These are phyloP conservation scores for Heliornis fulica DNA, from an alignment of 2,113 vertebrate species.

Conservation along the genomic window DNA sequence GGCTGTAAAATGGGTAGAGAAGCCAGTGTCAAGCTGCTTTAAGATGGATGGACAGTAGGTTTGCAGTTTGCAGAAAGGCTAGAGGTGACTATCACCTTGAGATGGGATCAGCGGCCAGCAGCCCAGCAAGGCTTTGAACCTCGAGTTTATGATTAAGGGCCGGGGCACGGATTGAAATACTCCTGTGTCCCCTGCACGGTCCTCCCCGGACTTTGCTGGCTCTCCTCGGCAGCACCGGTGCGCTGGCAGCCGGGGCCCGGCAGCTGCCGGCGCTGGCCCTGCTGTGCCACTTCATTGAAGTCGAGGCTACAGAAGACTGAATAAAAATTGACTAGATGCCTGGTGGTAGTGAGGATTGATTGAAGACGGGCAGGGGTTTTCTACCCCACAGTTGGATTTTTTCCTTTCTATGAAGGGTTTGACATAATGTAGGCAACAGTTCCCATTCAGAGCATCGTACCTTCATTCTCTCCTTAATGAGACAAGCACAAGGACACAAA, in stretches of 20 bases:
- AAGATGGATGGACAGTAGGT: slow-evolving; percentile 89
- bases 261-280: slow-evolving; percentile 64
- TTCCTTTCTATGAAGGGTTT: slow-evolving; percentile 81
- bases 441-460: not conserved
- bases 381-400: slow-evolving; percentile 81
- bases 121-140: slow-evolving; percentile 73
- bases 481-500: not conserved
- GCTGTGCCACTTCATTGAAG: slow-evolving; percentile 88
- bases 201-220: not conserved
- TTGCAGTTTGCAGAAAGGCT: slow-evolving; percentile 79
- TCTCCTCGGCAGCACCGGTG: not conserved
- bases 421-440: slow-evolving; percentile 77
- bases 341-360: slow-evolving; percentile 85
- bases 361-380: slow-evolving; percentile 84
- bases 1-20: slow-evolving; percentile 94
- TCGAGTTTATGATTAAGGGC: slow-evolving; percentile 79
- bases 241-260: slow-evolving; percentile 6
- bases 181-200: not conserved
- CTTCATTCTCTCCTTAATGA: slow-evolving; percentile 62
- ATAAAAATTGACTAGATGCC: slow-evolving; percentile 83
- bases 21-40: slow-evolving; percentile 86
- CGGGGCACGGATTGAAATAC: slow-evolving; percentile 63
- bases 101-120: slow-evolving; percentile 75
- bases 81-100: slow-evolving; percentile 84
- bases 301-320: slow-evolving; percentile 70